These are phyloP conservation scores for Coleophora flavipennella DNA, from an alignment of 2,888 invertebrate species.

Conservation along the genomic window DNA sequence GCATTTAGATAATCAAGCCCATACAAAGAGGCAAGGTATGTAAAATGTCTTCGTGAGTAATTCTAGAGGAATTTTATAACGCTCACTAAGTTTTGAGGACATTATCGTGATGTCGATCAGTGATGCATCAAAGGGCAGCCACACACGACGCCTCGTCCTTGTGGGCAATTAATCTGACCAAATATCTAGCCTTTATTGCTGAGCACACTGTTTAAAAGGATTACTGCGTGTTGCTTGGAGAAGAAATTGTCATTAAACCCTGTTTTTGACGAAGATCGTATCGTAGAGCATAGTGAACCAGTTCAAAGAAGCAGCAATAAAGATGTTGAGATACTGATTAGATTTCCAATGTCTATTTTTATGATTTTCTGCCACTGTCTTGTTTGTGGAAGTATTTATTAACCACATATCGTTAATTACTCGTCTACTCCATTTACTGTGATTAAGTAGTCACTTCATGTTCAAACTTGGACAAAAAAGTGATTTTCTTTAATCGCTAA, in stretches of 20 bases:
- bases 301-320: no score
- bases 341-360: no score
- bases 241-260: constrained; percentile 16
- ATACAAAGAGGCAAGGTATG: constrained; percentile 28
- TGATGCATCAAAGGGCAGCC: constrained; percentile 48
- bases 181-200: constrained; percentile 28
- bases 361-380: no score
- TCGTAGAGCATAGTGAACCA: background rate
- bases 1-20: constrained; percentile 58
- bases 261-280: constrained; percentile 1
- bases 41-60: constrained; percentile 59
- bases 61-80: constrained; percentile 53
- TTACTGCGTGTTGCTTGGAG: constrained; percentile 15
- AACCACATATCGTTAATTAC: no score
- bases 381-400: no score
- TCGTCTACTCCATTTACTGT: no score
- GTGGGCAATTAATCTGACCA: constrained; percentile 46
- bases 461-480: no score
- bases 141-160: constrained; percentile 60
- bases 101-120: constrained; percentile 62
- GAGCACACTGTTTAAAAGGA: constrained; percentile 17
- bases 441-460: no score
- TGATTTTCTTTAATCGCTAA: no score
- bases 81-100: constrained; percentile 40
- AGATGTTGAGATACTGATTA: no score